Evolutionary conservation across 2,888 invertebrate species (phyloP), one percentile per base, ranked within the genome.

Genomic region (Ischnus inquisitorius): DNA sequence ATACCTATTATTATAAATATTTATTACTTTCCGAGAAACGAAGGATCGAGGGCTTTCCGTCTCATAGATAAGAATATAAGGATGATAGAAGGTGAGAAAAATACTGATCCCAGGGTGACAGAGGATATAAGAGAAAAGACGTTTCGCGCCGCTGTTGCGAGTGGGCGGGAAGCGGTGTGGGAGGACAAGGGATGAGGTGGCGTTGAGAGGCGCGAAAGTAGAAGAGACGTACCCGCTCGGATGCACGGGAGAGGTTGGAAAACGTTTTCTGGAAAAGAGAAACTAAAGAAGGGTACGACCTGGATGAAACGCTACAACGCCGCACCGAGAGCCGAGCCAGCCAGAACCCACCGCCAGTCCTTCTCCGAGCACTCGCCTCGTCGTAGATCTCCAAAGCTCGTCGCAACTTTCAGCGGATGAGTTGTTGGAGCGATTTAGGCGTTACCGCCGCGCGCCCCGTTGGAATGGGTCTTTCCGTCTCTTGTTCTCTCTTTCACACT

Each of bases 401-500:
- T 90, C 91, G 90, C 93, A 91, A 93, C 91, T 92, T 92, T 92
- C 92, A 92, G 90, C 91, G 91, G 91, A 93, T 93, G 91, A 93
- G 91, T 93, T 93, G 93, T 93, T 91, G 91, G 90, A 90, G 91
- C 92, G 93, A 93, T 93, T 93, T 92, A 92, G 91, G 91, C 91
- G 91, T 90, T 92, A 91, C 90, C 83, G 91, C 90, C 79, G 62
- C 82, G 68, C 69, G 34, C 68, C 64, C 68, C 76, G 57, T 87
- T 82, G 88, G 87, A 91, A 91, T 91, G 90, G 90, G 90, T 91
- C 91, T 89, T 90, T 89, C 88, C 87, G 85, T 85, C 84, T 85
- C 86, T 83, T 60, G 85, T 85, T 84, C 85, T 81, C 84, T 80
- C 78, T 84, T 79, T 82, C 79, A 76, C 76, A 62, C 83, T 79